A percentile compares a stretch with the other conserved stretches of the same genome.
These are phyloP conservation scores for Ypsolopha scabrella DNA, from an alignment of 2,888 invertebrate species.

Conservation along the genomic window DNA sequence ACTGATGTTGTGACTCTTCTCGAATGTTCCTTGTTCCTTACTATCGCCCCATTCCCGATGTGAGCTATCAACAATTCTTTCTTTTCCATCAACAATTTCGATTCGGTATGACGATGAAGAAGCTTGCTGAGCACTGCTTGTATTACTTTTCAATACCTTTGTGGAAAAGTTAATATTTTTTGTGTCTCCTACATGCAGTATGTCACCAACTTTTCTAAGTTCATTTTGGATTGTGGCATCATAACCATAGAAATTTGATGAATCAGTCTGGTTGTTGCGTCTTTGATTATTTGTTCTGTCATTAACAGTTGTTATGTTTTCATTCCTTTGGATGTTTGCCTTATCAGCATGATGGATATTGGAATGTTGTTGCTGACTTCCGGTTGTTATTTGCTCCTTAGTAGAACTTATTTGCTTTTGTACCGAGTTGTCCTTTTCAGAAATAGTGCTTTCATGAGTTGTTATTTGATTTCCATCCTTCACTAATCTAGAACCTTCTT, in stretches of 20 bases:
- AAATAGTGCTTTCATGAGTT: slow-evolving; percentile 43
- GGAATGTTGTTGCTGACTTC: not conserved
- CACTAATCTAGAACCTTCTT: slow-evolving; percentile 49
- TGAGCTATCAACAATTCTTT: slow-evolving; percentile 68
- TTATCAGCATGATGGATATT: slow-evolving; percentile 7
- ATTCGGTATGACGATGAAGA: slow-evolving; percentile 74
- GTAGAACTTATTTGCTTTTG: slow-evolving; percentile 40
- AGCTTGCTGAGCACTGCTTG: slow-evolving; percentile 70
- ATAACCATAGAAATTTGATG: slow-evolving; percentile 60
- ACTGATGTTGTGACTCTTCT: slow-evolving; percentile 63
- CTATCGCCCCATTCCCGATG: slow-evolving; percentile 71
- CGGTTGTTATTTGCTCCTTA: slow-evolving; percentile 28
- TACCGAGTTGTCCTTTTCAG: slow-evolving; percentile 50
- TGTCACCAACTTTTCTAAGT: slow-evolving; percentile 53
- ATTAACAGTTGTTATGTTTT: slow-evolving; percentile 4
- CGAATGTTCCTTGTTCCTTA: slow-evolving; percentile 59
- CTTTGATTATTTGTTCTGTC: not conserved
- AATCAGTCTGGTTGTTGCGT: slow-evolving; percentile 28
- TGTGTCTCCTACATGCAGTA: slow-evolving; percentile 44
- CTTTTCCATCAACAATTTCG: slow-evolving; percentile 74
- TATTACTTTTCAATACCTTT: slow-evolving; percentile 67
- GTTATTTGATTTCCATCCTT: slow-evolving; percentile 54
- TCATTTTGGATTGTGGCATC: slow-evolving; percentile 56
- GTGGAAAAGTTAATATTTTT: slow-evolving; percentile 54
- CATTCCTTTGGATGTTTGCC: slow-evolving; percentile 14